These are phyloP conservation scores for Torymus texanus DNA, from an alignment of 2,888 invertebrate genomes.

Conservation along the genomic window DNA sequence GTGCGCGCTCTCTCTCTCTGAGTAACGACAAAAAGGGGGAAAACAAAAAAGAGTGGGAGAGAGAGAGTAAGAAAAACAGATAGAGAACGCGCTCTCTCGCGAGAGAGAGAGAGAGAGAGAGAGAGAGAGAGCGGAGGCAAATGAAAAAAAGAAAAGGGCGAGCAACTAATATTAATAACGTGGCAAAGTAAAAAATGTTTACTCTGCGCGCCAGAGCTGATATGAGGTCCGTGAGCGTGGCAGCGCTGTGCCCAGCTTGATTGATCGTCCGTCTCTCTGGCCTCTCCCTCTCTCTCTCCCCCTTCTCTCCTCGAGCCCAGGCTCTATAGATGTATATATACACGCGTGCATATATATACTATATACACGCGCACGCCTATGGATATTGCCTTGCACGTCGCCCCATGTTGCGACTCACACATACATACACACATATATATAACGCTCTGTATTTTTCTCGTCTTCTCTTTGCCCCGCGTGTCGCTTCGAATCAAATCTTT, in stretches of 20 bases:
- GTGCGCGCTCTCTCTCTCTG: no score
- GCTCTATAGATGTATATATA: not conserved
- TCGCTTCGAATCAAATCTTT: conserved; percentile 63
- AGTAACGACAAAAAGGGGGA: not conserved
- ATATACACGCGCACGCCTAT: conserved; percentile 64
- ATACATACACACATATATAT: not conserved
- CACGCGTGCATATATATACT: conserved; percentile 48
- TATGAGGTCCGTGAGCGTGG: conserved; percentile 72
- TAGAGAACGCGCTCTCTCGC: not conserved
- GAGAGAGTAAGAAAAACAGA: not conserved
- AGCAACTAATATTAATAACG: conserved; percentile 74
- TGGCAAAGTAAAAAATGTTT: conserved; percentile 74
- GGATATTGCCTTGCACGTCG: conserved; percentile 67
- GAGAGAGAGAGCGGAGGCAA: conserved; percentile 16
- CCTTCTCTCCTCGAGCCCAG: not conserved
- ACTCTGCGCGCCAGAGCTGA: conserved; percentile 73
- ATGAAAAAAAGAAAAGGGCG: conserved; percentile 57
- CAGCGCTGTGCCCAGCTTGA: conserved; percentile 70
- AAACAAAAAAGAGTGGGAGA: conserved; percentile 5
- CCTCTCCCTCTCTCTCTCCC: conserved; percentile 17
- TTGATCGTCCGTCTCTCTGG: conserved; percentile 70
- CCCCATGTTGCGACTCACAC: conserved; percentile 50
- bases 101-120: not conserved
- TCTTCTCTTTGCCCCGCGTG: conserved; percentile 44
- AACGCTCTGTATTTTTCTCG: conserved; percentile 36